Evolutionary conservation across 2,113 vertebrate species (phyloP).

Genomic region (Pterocles burchelli): DNA sequence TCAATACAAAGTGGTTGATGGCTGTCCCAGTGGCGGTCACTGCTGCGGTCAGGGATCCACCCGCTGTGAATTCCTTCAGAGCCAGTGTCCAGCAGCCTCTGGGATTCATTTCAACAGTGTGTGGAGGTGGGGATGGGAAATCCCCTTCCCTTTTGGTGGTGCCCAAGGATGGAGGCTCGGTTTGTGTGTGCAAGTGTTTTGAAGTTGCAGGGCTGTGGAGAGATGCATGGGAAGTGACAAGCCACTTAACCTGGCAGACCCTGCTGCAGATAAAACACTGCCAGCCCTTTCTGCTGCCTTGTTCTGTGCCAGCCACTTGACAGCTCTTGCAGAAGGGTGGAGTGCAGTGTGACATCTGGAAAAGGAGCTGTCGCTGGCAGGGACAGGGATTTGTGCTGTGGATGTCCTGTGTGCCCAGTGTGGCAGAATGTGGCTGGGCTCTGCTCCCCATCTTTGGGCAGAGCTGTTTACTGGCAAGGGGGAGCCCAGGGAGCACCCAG

Average conservation of each 20-base stretch:
- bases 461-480: background rate
- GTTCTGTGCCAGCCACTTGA: background rate
- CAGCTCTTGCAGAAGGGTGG: background rate
- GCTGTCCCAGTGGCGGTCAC: background rate
- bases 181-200: background rate
- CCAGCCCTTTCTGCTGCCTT: background rate
- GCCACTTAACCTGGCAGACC: background rate
- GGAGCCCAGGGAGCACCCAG: background rate
- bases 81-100: background rate
- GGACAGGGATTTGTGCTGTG: background rate
- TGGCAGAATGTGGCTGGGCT: accelerated
- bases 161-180: background rate
- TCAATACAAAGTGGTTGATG: background rate
- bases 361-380: background rate
- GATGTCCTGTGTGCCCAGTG: accelerated
- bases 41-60: background rate
- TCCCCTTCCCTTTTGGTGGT: background rate
- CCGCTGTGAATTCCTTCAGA: background rate
- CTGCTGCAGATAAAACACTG: accelerated
- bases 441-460: background rate
- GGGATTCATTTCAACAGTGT: accelerated
- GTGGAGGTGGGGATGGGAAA: background rate
- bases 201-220: accelerated
- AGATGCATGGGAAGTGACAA: background rate
- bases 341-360: background rate